A percentile compares a stretch with the other conserved stretches of the same genome.
Conservation (phyloP, 64 coral and sea anemone species). For the Montipora efflorescens region DNA sequence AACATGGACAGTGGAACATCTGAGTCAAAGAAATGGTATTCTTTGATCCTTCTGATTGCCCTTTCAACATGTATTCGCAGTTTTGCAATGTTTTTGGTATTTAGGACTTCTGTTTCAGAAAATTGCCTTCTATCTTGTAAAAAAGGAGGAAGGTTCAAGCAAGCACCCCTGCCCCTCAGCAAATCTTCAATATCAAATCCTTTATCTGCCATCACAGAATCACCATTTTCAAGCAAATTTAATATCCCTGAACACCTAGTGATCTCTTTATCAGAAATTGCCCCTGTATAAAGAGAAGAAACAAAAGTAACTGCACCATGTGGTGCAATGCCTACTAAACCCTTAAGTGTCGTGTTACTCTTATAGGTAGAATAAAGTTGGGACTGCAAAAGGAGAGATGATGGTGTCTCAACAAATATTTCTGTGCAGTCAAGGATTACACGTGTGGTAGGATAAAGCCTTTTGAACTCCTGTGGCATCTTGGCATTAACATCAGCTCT, state of each 20-base stretch:
- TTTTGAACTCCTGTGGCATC: slow-evolving; percentile 63
- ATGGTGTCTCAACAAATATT: slow-evolving; percentile 65
- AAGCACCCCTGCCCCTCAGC: slow-evolving; percentile 16
- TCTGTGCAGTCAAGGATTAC: slow-evolving; percentile 69
- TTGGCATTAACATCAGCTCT: slow-evolving; percentile 39
- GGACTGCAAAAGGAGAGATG: slow-evolving; percentile 65
- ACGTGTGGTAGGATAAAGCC: slow-evolving; percentile 46
- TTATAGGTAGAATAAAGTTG: slow-evolving; percentile 67
- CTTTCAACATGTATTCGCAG: slow-evolving; percentile 2
- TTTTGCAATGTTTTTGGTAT: slow-evolving; percentile 67
- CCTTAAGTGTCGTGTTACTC: slow-evolving; percentile 62
- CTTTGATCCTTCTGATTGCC: background rate
- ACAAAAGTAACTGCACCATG: slow-evolving; percentile 69
- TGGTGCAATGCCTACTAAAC: slow-evolving; percentile 67
- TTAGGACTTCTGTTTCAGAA: slow-evolving; percentile 36
- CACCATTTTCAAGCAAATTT: slow-evolving; percentile 39
- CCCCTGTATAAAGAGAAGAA: slow-evolving; percentile 60
- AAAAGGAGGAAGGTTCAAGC: slow-evolving; percentile 69
- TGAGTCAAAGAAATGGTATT: too few relatives aligned
- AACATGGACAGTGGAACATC: too few relatives aligned
- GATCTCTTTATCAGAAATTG: slow-evolving; percentile 70
- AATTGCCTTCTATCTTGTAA: slow-evolving; percentile 51
- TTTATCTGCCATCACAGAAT: slow-evolving; percentile 73
- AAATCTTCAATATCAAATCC: slow-evolving; percentile 72
- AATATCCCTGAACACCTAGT: slow-evolving; percentile 63